Evolutionary conservation across 2,888 invertebrate species (phyloP), one percentile per base, ranked within the genome.

Genomic region (Agrochola lychnidis): DNA sequence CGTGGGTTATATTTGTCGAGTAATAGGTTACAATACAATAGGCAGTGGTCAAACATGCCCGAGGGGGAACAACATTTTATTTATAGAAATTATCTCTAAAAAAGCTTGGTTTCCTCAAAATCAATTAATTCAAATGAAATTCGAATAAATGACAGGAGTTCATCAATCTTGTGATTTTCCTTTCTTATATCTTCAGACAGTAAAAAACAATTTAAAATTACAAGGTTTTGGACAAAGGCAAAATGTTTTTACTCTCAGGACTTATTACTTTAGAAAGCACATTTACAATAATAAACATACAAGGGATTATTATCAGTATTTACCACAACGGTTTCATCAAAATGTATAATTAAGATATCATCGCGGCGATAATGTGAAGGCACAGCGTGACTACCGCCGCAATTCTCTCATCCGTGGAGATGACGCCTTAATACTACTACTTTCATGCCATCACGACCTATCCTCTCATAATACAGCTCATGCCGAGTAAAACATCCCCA

Each of bases 61-160:
- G 19, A 7, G 4, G 6, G 0, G 14, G 2, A 14, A 57, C 19
- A 66, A 48, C 3, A 48, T 48, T 4, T 30, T 0, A 1, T 22
- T 14, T 22, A 36, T 51, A 5, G 14, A 63, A 40, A 63, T n/a
- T 40, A 4, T n/a, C 4, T 62, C 4, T 36, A 9, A 4, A 30
- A 16, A 57, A 16, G 6, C 16, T 59, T 30, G 25, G 22, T n/a
- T 16, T 9, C 14, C 16, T 30, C n/a, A 63, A 22, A 75, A 56
- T 4, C n/a, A 56, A 56, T 73, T 63, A n/a, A 56, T 53, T 62
- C 14, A n/a, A 68, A 53, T 40, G 14, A 51, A 25, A 74, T 63
- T 45, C 62, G 16, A 30, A 22, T 62, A 53, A 10, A 45, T 25
- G 45, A 63, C 19, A 73, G n/a, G 1, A 16, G 19, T 63, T 45